These are phyloP conservation scores for Rhogogaster chlorosoma DNA, from an alignment of 2,888 invertebrate species.

Conservation along the genomic window DNA sequence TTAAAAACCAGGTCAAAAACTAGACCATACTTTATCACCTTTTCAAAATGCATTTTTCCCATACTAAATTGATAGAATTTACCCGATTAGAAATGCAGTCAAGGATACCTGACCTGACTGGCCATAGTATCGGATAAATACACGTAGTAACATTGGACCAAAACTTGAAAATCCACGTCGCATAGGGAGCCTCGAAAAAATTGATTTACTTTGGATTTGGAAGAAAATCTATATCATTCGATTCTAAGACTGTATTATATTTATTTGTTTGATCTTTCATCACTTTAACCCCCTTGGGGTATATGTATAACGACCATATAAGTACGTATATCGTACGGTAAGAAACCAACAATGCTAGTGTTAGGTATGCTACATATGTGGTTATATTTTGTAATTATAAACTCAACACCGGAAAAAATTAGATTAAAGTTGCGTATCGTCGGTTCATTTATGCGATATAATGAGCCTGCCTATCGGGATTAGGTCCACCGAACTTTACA, in stretches of 20 bases:
- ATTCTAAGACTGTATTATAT: too few relatives aligned
- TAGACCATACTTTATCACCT: not conserved
- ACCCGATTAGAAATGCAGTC: too few relatives aligned
- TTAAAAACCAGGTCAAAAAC: not conserved
- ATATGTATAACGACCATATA: not conserved
- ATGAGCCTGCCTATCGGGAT: not conserved
- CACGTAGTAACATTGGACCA: too few relatives aligned
- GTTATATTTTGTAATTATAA: conserved; percentile 18
- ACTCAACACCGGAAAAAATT: conserved; percentile 3
- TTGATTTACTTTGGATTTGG: too few relatives aligned
- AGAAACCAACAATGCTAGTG: not conserved
- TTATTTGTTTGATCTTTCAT: too few relatives aligned
- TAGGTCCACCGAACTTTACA: not conserved
- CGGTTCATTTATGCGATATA: not conserved
- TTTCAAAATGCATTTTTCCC: not conserved
- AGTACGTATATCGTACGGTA: not conserved
- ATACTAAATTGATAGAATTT: too few relatives aligned
- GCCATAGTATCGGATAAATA: too few relatives aligned
- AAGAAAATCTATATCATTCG: too few relatives aligned
- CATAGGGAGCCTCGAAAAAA: too few relatives aligned
- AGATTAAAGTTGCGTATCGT: not conserved
- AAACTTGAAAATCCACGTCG: too few relatives aligned
- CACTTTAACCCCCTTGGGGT: not conserved
- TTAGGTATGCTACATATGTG: not conserved
- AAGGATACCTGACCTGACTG: too few relatives aligned